phyloP scores from a whole-genome alignment of 2,888 invertebrate species.

The Brenthis ino region DNA sequence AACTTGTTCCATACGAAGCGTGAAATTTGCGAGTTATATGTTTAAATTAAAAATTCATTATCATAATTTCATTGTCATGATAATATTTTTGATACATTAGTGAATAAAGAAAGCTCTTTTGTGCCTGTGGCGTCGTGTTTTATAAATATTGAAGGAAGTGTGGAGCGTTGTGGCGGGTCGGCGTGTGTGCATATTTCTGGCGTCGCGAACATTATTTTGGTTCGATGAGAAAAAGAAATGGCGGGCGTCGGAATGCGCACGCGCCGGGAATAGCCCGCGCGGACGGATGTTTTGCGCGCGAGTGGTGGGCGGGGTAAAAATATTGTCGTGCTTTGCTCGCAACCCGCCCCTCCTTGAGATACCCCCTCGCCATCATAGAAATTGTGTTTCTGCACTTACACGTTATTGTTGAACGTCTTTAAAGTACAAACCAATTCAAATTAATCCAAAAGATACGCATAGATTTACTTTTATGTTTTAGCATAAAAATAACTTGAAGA shows the following conservation, averaged over 20 bases:
- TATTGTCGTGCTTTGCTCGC: conserved; percentile 38
- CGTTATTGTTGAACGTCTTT: not conserved
- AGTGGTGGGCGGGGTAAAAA: conserved; percentile 56
- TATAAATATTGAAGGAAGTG: conserved; percentile 19
- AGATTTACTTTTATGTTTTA: too few species aligned
- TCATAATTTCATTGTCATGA: too few species aligned
- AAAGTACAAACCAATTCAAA: too few species aligned
- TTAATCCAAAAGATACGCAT: too few species aligned
- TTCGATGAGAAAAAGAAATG: conserved; percentile 65
- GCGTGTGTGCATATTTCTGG: conserved; percentile 67
- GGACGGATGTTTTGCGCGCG: conserved; percentile 69
- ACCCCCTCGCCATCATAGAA: conserved; percentile 24
- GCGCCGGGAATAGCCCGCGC: conserved; percentile 67
- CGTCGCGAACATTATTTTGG: conserved; percentile 68
- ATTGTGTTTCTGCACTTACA: conserved; percentile 2
- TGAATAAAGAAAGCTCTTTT: not conserved
- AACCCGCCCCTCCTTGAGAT: not conserved
- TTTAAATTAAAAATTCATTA: too few species aligned
- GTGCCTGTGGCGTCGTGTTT: not conserved
- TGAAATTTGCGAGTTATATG: not conserved
- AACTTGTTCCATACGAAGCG: not conserved
- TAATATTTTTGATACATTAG: not conserved
- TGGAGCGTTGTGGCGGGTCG: conserved; percentile 25
- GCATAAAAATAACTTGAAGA: too few species aligned
- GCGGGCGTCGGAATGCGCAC: conserved; percentile 67